phyloP scores from a whole-genome alignment of 1,140 invertebrate species.

The Galendromus occidentalis region DNA sequence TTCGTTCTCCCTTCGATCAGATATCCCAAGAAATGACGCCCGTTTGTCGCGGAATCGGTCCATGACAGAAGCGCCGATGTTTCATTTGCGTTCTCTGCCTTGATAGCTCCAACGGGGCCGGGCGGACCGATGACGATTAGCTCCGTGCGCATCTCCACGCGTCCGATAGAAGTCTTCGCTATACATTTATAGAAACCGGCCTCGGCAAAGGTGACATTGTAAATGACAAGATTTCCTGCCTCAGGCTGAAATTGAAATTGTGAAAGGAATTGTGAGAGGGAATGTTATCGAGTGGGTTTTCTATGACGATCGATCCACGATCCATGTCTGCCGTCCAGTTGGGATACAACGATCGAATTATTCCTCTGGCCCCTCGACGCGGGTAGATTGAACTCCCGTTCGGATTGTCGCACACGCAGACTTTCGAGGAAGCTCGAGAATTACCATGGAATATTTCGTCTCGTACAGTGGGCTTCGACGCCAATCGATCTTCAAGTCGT shows the following conservation, averaged over 20 bases:
- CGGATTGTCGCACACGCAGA: too few species aligned
- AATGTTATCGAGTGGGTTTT: too few species aligned
- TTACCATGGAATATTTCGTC: constrained; percentile 26
- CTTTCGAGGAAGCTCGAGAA: constrained; percentile 23
- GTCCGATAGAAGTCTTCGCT: constrained; percentile 62
- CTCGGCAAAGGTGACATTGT: constrained; percentile 61
- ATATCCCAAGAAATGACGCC: constrained; percentile 40
- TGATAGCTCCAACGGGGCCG: constrained; percentile 29
- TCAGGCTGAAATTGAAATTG: background rate
- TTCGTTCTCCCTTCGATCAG: constrained; percentile 58
- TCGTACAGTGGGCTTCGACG: constrained; percentile 23
- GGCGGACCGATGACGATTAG: constrained; percentile 44
- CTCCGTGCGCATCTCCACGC: constrained; percentile 45
- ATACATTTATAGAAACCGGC: constrained; percentile 71
- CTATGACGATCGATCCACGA: too few species aligned
- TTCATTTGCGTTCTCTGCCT: constrained; percentile 46
- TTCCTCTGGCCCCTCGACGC: too few species aligned
- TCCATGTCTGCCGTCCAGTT: too few species aligned
- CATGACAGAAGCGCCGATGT: constrained; percentile 56
- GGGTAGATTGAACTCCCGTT: too few species aligned
- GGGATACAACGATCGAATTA: too few species aligned
- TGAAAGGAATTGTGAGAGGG: too few species aligned
- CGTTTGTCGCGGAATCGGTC: constrained; percentile 71
- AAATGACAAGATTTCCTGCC: constrained; percentile 47
- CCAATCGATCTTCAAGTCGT: constrained; percentile 50